Percentiles rank a stretch among this genome's conserved stretches.
phyloP scores from a whole-genome alignment of 2,888 invertebrate genomes.

The Rhaphigaster nebulosa region DNA sequence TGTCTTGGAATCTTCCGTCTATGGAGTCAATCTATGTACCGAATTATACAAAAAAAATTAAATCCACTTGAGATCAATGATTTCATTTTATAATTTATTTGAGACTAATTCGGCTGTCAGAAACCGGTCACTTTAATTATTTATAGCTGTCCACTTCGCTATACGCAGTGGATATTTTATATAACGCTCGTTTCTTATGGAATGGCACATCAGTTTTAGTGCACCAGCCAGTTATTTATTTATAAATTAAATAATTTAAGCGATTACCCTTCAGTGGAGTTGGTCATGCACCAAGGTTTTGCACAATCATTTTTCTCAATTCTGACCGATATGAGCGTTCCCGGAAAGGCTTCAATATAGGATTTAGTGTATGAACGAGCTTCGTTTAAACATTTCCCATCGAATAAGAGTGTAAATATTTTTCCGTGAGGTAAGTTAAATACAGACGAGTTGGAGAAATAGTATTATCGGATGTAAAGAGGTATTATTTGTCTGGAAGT shows the following conservation, averaged over 20 bases:
- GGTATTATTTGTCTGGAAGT: conserved; percentile 6
- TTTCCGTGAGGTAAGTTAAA: neutral
- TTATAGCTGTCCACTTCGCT: no score
- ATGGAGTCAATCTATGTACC: no score
- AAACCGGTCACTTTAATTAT: no score
- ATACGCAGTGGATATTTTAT: no score
- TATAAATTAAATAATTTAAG: neutral
- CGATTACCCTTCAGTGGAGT: neutral
- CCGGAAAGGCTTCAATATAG: neutral
- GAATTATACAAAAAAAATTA: no score
- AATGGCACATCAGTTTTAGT: no score
- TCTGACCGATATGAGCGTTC: neutral
- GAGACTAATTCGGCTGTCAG: no score
- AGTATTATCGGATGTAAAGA: conserved; percentile 29
- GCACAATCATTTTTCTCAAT: neutral
- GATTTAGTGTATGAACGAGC: neutral
- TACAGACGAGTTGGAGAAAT: conserved; percentile 26
- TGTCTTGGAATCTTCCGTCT: no score
- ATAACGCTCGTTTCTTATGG: no score
- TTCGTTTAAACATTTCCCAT: neutral
- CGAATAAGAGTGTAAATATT: conserved; percentile 10
- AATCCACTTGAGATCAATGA: no score
- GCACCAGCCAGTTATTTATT: no score
- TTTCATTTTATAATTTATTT: no score
- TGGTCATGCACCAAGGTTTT: neutral